Evolutionary conservation across 1,140 invertebrate species (phyloP).

Genomic region (Dendrolimus punctatus): DNA sequence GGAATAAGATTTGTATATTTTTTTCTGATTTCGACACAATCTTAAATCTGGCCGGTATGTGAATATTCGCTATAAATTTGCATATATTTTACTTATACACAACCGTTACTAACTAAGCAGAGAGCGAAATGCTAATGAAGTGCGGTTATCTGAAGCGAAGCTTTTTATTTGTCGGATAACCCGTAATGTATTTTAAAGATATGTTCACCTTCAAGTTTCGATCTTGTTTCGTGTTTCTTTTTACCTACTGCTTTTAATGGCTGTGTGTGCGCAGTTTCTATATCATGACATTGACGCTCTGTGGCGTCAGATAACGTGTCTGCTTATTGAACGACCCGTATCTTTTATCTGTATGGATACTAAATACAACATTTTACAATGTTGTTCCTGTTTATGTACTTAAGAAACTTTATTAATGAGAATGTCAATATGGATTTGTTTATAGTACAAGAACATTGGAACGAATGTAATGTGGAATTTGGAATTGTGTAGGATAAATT

Average conservation of each 20-base stretch:
- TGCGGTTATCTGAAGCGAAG: constrained; percentile 23
- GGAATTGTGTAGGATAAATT: too few relatives aligned
- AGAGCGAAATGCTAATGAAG: constrained; percentile 31
- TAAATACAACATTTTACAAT: background rate
- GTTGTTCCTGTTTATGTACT: too few relatives aligned
- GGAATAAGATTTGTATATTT: too few relatives aligned
- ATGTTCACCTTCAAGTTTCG: constrained; percentile 30
- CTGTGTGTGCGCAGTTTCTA: constrained; percentile 16
- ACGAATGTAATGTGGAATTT: too few relatives aligned
- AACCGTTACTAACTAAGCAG: constrained; percentile 20
- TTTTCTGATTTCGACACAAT: too few relatives aligned
- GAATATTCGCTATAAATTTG: constrained; percentile 15
- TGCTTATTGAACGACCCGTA: background rate
- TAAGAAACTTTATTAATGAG: too few relatives aligned
- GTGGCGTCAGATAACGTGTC: background rate
- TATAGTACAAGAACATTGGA: too few relatives aligned
- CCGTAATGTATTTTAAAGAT: constrained; percentile 35
- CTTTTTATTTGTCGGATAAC: constrained; percentile 34
- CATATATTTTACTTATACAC: constrained; percentile 18
- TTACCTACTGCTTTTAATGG: constrained; percentile 15
- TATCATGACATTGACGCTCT: constrained; percentile 10
- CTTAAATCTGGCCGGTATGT: background rate
- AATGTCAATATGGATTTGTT: too few relatives aligned
- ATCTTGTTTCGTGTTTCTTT: constrained; percentile 23
- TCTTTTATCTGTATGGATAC: too few relatives aligned